A percentile compares a stretch with the other conserved stretches of the same genome.
phyloP scores from a whole-genome alignment of 2,113 vertebrate genomes.

The Cygnus atratus region DNA sequence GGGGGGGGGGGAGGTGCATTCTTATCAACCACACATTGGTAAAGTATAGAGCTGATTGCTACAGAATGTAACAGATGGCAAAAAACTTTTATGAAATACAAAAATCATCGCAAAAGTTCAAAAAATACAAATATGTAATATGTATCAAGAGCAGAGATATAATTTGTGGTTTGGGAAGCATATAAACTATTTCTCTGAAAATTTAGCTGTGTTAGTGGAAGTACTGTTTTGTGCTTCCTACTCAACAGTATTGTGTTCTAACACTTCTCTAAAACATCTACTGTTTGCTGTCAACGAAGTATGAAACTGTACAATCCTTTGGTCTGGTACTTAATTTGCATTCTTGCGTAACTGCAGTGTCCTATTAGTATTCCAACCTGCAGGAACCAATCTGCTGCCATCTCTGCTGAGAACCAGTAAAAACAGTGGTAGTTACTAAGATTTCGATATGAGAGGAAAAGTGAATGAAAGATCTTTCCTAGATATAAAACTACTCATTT shows the following conservation, averaged over 20 bases:
- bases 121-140: not conserved
- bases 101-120: not conserved
- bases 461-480: not conserved
- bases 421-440: not conserved
- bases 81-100: not conserved
- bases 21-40: not conserved
- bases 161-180: not conserved
- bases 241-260: not conserved
- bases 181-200: not conserved
- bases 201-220: not conserved
- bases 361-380: not conserved
- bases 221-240: constrained; percentile 17
- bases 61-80: constrained; percentile 1
- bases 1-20: not conserved
- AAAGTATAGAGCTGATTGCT: not conserved
- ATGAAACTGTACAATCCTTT: not conserved
- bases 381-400: not conserved
- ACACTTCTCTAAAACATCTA: not conserved
- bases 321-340: not conserved
- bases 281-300: not conserved
- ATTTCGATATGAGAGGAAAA: not conserved
- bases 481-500: not conserved
- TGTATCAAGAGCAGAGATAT: not conserved
- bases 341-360: not conserved
- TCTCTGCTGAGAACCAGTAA: not conserved